These are phyloP conservation scores for Apodemia hepburni DNA, from an alignment of 2,888 invertebrate genomes.

Conservation along the genomic window DNA sequence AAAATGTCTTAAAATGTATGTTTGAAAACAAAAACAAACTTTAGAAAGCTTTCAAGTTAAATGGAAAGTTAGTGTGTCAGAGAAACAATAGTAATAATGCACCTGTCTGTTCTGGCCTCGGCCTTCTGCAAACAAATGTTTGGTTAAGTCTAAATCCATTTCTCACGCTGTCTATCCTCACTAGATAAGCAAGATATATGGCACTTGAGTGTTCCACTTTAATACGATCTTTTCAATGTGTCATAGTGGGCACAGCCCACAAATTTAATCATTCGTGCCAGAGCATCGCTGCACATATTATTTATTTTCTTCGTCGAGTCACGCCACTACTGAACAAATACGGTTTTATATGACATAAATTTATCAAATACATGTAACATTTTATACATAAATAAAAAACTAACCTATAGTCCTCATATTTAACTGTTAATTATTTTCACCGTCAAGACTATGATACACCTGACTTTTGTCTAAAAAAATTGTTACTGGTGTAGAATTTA, in stretches of 20 bases:
- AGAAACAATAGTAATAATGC: slow-evolving; percentile 11
- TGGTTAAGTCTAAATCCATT: slow-evolving; percentile 14
- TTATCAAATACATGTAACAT: no score
- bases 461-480: no score
- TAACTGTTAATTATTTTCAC: no score
- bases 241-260: slow-evolving; percentile 13
- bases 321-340: background rate
- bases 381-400: no score
- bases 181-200: slow-evolving; percentile 19
- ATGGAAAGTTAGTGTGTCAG: slow-evolving; percentile 9
- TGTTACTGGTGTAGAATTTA: no score
- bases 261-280: slow-evolving; percentile 19
- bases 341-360: no score
- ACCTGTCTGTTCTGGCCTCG: slow-evolving; percentile 9
- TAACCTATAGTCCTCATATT: no score
- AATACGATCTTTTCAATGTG: slow-evolving; percentile 21
- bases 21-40: slow-evolving; percentile 2
- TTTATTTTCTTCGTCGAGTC: slow-evolving; percentile 1
- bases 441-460: no score
- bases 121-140: slow-evolving; percentile 9
- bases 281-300: slow-evolving; percentile 14
- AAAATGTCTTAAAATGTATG: background rate
- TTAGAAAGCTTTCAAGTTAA: slow-evolving; percentile 11
- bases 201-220: slow-evolving; percentile 18
- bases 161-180: slow-evolving; percentile 17